A percentile compares a stretch with the other conserved stretches of the same genome.
These are phyloP conservation scores for Xestia sexstrigata DNA, from an alignment of 2,888 invertebrate species.

Conservation along the genomic window DNA sequence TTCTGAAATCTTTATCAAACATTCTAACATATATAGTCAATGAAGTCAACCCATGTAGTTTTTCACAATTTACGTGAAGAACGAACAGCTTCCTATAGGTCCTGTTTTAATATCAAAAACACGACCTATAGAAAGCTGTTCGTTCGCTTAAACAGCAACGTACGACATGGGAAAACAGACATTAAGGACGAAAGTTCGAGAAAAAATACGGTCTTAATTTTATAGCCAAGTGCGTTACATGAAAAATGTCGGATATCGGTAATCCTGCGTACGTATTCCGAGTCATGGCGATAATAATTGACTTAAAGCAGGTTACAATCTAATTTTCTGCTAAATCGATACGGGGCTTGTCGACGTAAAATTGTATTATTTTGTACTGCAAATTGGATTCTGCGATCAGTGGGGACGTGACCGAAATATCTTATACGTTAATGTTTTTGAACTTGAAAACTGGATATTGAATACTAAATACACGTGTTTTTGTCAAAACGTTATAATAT, in stretches of 20 bases:
- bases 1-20: not conserved
- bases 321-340: conserved; percentile 81
- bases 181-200: not conserved
- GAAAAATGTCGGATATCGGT: conserved; percentile 52
- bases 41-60: not conserved
- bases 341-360: conserved; percentile 77
- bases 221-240: conserved; percentile 10
- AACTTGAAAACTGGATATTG: conserved; percentile 44
- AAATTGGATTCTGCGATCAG: conserved; percentile 82
- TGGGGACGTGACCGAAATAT: conserved; percentile 77
- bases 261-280: conserved; percentile 47
- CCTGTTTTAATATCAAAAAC: no score
- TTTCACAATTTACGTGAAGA: not conserved
- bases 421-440: conserved; percentile 66
- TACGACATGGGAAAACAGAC: not conserved
- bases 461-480: not conserved
- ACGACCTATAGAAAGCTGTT: not conserved
- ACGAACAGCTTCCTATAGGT: no score
- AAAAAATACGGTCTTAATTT: conserved; percentile 8
- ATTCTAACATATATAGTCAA: not conserved
- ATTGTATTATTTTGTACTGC: conserved; percentile 83
- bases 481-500: not conserved
- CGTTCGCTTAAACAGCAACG: not conserved
- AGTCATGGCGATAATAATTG: conserved; percentile 73
- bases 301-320: conserved; percentile 81